Evolutionary conservation across 2,888 invertebrate genomes (phyloP).

Genomic region (Eretmocerus hayati): DNA sequence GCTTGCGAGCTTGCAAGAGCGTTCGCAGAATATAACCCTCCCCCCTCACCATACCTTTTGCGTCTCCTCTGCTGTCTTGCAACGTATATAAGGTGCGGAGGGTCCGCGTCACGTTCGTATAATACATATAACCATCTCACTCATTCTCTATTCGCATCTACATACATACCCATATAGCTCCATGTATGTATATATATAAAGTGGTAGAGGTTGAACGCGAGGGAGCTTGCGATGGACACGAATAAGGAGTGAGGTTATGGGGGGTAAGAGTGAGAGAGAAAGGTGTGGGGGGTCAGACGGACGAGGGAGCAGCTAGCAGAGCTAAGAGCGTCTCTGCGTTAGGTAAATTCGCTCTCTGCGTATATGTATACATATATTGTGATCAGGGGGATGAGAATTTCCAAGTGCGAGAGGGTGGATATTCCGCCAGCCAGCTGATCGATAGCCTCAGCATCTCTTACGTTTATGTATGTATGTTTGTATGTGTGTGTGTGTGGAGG

Average conservation of each 20-base stretch:
- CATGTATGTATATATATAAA: too few relatives aligned
- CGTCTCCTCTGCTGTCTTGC: conserved; percentile 25
- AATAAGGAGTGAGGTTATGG: not conserved
- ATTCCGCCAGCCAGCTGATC: conserved; percentile 19
- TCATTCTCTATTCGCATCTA: conserved; percentile 18
- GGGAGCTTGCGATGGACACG: too few relatives aligned
- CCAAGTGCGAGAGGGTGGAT: conserved; percentile 18
- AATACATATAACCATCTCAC: conserved; percentile 12
- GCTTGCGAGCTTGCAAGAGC: too few relatives aligned
- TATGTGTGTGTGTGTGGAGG: conserved; percentile 18
- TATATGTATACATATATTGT: too few relatives aligned
- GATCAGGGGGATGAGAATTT: conserved; percentile 37
- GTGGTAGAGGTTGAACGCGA: too few relatives aligned
- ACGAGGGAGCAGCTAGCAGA: not conserved
- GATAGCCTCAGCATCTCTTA: conserved; percentile 37
- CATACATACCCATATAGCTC: too few relatives aligned
- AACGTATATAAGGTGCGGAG: conserved; percentile 37
- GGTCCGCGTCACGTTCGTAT: conserved; percentile 47
- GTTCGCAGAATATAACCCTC: too few relatives aligned
- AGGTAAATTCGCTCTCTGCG: conserved; percentile 42
- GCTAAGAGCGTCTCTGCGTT: conserved; percentile 37
- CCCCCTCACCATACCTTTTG: too few relatives aligned
- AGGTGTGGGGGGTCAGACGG: not conserved
- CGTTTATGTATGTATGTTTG: too few relatives aligned
- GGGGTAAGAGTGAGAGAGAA: not conserved